These are phyloP conservation scores for Euplexia lucipara DNA, from an alignment of 2,888 invertebrate genomes.

Conservation along the genomic window DNA sequence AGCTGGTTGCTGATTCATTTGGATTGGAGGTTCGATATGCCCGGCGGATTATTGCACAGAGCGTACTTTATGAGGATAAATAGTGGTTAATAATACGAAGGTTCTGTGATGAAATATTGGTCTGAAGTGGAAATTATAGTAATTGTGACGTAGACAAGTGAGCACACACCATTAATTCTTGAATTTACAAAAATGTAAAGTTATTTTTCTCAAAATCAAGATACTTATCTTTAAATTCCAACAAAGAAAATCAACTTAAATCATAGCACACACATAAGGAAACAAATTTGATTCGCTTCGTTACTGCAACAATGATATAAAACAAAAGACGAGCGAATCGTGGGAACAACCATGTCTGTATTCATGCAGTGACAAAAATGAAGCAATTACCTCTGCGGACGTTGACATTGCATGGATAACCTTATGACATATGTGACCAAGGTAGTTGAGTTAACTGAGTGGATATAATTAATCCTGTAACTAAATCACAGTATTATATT, in stretches of 20 bases:
- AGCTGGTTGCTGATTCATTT: slow-evolving; percentile 50
- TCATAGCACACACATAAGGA: slow-evolving; percentile 61
- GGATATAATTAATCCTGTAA: slow-evolving; percentile 4
- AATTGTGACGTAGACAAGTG: not conserved
- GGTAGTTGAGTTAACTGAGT: slow-evolving; percentile 6
- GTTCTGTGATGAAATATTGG: not conserved
- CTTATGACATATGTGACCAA: slow-evolving; percentile 48
- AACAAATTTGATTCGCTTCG: slow-evolving; percentile 58
- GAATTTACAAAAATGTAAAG: too few relatives aligned
- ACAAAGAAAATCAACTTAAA: slow-evolving; percentile 45
- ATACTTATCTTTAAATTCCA: slow-evolving; percentile 1
- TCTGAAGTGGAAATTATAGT: not conserved
- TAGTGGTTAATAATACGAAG: not conserved
- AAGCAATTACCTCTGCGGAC: slow-evolving; percentile 64
- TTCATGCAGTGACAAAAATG: slow-evolving; percentile 67
- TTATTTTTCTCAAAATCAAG: too few relatives aligned
- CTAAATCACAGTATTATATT: not conserved
- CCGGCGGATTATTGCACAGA: slow-evolving; percentile 26
- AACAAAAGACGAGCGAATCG: slow-evolving; percentile 67
- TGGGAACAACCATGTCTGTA: slow-evolving; percentile 64
- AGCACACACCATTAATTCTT: too few relatives aligned
- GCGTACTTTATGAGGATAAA: slow-evolving; percentile 1
- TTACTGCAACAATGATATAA: slow-evolving; percentile 62
- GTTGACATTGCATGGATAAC: slow-evolving; percentile 62
- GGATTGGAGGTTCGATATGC: slow-evolving; percentile 20